Conservation (phyloP, 2,113 vertebrate species). For the Dendrocopos noguchii region DNA sequence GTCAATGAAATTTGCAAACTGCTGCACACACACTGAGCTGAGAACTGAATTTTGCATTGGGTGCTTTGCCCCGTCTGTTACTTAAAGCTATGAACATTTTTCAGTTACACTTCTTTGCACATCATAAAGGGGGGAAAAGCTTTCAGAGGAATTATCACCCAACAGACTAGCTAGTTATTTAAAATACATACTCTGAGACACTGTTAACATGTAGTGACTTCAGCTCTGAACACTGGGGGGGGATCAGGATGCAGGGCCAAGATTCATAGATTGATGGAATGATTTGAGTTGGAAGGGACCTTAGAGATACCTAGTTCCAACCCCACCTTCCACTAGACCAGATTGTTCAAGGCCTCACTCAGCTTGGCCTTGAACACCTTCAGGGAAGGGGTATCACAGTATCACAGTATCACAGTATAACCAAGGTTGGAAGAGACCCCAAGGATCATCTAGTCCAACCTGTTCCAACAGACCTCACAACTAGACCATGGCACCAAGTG, state of each 20-base stretch:
- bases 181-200: neutral
- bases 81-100: slow-evolving; percentile 31
- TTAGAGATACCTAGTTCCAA: too few species aligned
- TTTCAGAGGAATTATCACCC: neutral
- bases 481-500: too few species aligned
- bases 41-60: slow-evolving; percentile 30
- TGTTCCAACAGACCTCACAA: too few species aligned
- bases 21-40: slow-evolving; percentile 24
- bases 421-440: too few species aligned
- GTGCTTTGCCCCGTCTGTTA: neutral
- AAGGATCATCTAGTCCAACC: too few species aligned
- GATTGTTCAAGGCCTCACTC: too few species aligned
- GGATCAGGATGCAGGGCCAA: neutral
- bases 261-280: neutral
- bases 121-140: neutral
- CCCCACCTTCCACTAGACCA: too few species aligned
- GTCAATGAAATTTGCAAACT: slow-evolving; percentile 51
- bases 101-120: neutral
- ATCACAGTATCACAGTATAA: too few species aligned
- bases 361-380: too few species aligned
- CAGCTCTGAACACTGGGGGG: neutral
- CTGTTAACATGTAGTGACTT: neutral
- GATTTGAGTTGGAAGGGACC: too few species aligned
- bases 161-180: neutral
- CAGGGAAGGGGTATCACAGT: too few species aligned